These are phyloP conservation scores for Oreochromis tanganicae DNA, from an alignment of 2,113 vertebrate species.

Conservation along the genomic window DNA sequence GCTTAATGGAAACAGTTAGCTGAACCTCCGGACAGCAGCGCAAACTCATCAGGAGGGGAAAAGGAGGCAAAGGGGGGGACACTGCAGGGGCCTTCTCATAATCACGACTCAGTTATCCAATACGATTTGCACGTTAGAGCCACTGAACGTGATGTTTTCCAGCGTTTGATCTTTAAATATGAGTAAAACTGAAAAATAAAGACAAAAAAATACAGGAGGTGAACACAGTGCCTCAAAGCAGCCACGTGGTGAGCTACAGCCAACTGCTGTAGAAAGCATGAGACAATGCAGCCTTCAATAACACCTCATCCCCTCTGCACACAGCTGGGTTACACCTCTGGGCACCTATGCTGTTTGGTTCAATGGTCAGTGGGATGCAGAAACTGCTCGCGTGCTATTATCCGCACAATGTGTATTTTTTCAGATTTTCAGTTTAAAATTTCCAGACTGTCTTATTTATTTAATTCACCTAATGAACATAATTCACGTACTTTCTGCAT, in stretches of 20 bases:
- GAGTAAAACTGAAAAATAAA: neutral
- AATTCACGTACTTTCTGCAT: neutral
- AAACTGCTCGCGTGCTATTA: rapidly evolving
- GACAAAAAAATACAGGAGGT: rapidly evolving
- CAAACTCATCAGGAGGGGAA: neutral
- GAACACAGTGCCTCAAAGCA: neutral
- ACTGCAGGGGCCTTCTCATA: neutral
- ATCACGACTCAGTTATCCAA: neutral
- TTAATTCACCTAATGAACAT: neutral
- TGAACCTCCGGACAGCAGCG: neutral
- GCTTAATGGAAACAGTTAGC: neutral
- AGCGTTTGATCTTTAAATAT: neutral
- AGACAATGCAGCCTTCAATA: neutral
- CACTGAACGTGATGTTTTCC: rapidly evolving
- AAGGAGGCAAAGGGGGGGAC: neutral
- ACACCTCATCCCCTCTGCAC: neutral
- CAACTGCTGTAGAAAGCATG: no score
- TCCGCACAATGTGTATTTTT: neutral
- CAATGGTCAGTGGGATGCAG: neutral
- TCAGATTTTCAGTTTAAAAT: neutral
- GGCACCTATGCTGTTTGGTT: neutral
- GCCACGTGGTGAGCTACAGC: neutral
- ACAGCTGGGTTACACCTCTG: neutral
- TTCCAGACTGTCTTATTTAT: neutral
- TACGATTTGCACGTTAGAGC: neutral